Conservation (phyloP, 2,888 invertebrate species). For the Luffia ferchaultella region DNA sequence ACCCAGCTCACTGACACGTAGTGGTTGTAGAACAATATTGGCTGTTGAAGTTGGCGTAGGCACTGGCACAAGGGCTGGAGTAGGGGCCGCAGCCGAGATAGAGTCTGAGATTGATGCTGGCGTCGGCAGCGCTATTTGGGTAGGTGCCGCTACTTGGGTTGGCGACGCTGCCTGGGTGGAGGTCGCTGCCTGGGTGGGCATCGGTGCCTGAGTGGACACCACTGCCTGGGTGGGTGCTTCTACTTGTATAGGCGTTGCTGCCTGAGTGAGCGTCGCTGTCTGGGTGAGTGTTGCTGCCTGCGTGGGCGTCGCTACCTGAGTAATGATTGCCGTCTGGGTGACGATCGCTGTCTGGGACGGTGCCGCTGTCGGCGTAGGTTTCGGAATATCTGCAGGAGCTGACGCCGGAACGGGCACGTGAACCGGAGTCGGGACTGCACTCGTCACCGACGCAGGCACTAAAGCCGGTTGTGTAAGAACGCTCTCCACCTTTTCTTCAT, state of each 20-base stretch:
- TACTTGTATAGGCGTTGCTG: too few species aligned
- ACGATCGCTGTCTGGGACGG: conserved; percentile 6
- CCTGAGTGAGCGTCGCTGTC: too few species aligned
- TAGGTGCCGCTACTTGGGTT: conserved; percentile 2
- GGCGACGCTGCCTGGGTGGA: conserved; percentile 3
- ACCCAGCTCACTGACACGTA: conserved; percentile 37
- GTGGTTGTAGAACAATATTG: conserved; percentile 28
- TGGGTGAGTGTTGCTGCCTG: too few species aligned
- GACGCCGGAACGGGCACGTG: neutral
- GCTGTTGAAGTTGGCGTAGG: conserved; percentile 8
- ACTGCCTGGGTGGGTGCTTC: too few species aligned
- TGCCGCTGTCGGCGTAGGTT: conserved; percentile 7
- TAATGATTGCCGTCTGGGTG: conserved; percentile 12
- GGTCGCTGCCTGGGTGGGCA: conserved; percentile 11
- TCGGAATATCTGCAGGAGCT: neutral
- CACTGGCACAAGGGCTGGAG: conserved; percentile 13
- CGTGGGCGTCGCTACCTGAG: conserved; percentile 5
- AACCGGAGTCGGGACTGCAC: too few species aligned
- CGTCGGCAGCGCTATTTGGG: conserved; percentile 9
- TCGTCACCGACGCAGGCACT: too few species aligned
- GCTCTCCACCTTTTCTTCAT: conserved; percentile 31
- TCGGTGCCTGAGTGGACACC: conserved; percentile 20
- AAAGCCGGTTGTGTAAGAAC: too few species aligned
- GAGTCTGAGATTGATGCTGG: conserved; percentile 15
- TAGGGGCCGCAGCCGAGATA: conserved; percentile 15